Conservation (phyloP, 2,797 vertebrate genomes). For the Coregonus ussuriensis region DNA sequence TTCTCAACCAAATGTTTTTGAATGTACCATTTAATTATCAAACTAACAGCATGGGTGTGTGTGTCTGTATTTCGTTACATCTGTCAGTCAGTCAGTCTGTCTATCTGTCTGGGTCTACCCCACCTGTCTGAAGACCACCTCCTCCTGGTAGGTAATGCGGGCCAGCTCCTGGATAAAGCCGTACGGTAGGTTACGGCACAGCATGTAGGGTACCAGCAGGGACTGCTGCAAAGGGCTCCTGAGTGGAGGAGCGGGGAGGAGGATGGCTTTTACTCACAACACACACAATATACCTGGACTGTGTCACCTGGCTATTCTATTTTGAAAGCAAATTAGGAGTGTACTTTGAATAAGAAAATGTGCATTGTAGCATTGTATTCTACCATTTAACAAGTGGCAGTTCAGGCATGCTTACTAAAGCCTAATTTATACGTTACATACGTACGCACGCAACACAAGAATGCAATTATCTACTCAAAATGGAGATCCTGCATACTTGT, state of each 20-base stretch:
- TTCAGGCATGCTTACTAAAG: too few relatives aligned
- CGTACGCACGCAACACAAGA: neutral
- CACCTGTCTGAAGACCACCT: constrained; percentile 93
- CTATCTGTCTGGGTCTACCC: constrained; percentile 20
- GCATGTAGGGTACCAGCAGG: constrained; percentile 96
- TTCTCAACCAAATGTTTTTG: neutral
- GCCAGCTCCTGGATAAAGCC: constrained; percentile 97
- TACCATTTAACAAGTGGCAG: too few relatives aligned
- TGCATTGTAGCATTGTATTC: neutral
- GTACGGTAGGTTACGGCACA: constrained; percentile 96
- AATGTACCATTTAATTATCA: neutral
- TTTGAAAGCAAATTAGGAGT: neutral
- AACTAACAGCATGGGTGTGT: neutral
- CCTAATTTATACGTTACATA: too few relatives aligned
- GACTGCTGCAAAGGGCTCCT: constrained; percentile 92
- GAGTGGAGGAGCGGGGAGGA: constrained; percentile 19
- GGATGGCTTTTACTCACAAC: neutral
- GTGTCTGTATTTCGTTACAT: neutral
- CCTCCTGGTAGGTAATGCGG: constrained; percentile 95
- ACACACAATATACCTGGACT: neutral
- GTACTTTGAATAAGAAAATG: neutral
- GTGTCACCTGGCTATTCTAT: neutral
- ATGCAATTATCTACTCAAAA: neutral
- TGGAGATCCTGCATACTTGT: too few relatives aligned
- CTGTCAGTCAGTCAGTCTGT: neutral